Conservation (phyloP, 2,797 vertebrate genomes). For the Heteromormyrus szaboi region DNA sequence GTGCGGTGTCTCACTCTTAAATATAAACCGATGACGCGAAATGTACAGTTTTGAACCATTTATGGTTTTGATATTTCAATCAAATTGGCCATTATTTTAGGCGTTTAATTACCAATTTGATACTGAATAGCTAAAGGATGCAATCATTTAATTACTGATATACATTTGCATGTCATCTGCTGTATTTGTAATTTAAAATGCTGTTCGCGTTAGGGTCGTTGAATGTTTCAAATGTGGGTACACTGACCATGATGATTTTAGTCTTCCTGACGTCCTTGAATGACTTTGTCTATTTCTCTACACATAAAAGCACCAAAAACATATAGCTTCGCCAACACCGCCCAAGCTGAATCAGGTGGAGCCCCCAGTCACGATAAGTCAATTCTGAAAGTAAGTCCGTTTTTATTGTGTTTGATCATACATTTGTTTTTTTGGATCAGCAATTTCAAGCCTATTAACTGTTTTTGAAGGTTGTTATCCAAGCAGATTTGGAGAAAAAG, state of each 20-base stretch:
- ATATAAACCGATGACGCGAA: not conserved
- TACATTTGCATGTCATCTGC: not conserved
- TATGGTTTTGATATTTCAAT: not conserved
- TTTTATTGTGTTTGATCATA: not conserved
- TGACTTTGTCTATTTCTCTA: not conserved
- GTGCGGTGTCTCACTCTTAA: conserved; percentile 31
- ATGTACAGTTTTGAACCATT: not conserved
- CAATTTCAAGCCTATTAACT: not conserved
- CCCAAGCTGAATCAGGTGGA: conserved; percentile 66
- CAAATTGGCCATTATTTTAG: not conserved
- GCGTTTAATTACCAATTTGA: not conserved
- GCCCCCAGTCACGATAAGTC: conserved; percentile 76
- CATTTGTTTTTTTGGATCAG: not conserved
- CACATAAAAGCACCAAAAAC: conserved; percentile 78
- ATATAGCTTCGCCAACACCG: conserved; percentile 75
- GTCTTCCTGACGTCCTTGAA: not conserved
- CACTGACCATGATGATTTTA: not conserved
- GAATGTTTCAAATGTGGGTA: not conserved
- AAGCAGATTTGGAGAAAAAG: conserved; percentile 81
- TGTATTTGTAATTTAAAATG: not conserved
- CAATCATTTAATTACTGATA: not conserved
- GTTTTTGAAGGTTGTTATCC: conserved; percentile 76
- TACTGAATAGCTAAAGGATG: not conserved
- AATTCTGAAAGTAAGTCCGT: conserved; percentile 71
- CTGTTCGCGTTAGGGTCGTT: not conserved